Evolutionary conservation across 2,797 vertebrate genomes (phyloP).

Genomic region (Carcharodon carcharias): DNA sequence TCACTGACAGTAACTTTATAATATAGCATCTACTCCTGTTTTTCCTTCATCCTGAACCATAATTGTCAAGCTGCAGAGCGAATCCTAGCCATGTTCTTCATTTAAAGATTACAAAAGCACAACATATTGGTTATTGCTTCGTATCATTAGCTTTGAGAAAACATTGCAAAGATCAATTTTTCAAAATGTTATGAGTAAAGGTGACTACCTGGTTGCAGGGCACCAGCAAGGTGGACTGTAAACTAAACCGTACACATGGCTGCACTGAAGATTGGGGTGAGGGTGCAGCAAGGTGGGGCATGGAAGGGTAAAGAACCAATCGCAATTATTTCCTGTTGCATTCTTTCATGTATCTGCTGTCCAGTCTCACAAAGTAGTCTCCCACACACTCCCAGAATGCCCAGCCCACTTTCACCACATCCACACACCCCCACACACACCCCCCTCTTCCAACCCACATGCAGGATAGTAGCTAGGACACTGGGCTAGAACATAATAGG

Average conservation of each 20-base stretch:
- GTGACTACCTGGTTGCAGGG: not conserved
- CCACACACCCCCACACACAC: too few species aligned
- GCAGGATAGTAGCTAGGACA: not conserved
- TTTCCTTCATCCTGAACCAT: not conserved
- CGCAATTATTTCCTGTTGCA: not conserved
- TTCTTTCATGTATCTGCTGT: too few species aligned
- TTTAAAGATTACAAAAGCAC: not conserved
- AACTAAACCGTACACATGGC: not conserved
- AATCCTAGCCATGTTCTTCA: not conserved
- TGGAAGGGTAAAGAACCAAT: not conserved
- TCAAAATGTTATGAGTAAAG: not conserved
- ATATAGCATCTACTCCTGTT: not conserved
- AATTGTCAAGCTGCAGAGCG: not conserved
- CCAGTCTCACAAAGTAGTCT: too few species aligned
- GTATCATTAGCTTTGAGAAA: not conserved
- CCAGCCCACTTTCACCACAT: too few species aligned
- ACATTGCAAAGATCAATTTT: slow-evolving; percentile 1
- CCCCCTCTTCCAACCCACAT: too few species aligned
- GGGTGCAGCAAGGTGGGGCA: not conserved
- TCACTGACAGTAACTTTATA: too few species aligned
- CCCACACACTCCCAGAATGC: too few species aligned
- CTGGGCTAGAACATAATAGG: not conserved
- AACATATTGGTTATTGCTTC: not conserved
- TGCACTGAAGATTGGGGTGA: not conserved
- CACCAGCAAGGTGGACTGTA: not conserved